These are phyloP conservation scores for Spisula subtruncata DNA, from an alignment of 2,888 invertebrate genomes.

Conservation along the genomic window DNA sequence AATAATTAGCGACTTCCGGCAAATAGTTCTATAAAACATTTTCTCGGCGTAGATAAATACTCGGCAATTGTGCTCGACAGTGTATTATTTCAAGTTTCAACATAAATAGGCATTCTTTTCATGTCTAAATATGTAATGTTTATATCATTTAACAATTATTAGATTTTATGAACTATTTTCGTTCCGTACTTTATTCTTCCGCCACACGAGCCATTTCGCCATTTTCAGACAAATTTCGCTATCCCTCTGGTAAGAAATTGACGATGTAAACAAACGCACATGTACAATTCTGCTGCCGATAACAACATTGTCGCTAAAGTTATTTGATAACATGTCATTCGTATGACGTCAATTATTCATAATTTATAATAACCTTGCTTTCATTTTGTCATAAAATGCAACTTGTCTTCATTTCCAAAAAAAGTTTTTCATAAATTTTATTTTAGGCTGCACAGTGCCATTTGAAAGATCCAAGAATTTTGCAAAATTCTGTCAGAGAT, in stretches of 20 bases:
- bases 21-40: conserved; percentile 40
- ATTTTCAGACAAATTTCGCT: conserved; percentile 70
- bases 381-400: background rate
- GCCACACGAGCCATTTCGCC: conserved; percentile 71
- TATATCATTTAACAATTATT: background rate
- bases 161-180: conserved; percentile 19
- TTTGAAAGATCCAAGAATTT: no score
- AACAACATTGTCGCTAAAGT: no score
- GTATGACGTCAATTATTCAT: background rate
- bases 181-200: conserved; percentile 50
- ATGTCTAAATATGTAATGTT: background rate
- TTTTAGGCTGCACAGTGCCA: no score
- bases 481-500: no score
- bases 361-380: background rate
- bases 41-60: no score
- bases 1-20: conserved; percentile 49
- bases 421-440: no score
- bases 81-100: background rate
- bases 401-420: no score
- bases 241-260: conserved; percentile 80
- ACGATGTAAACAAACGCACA: conserved; percentile 81
- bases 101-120: background rate
- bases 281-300: conserved; percentile 41
- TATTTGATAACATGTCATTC: background rate
- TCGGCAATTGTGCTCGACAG: background rate